Base-by-base conservation (phyloP, 35 echinoderm and acorn worm genomes). In the Anneissia japonica region DNA sequence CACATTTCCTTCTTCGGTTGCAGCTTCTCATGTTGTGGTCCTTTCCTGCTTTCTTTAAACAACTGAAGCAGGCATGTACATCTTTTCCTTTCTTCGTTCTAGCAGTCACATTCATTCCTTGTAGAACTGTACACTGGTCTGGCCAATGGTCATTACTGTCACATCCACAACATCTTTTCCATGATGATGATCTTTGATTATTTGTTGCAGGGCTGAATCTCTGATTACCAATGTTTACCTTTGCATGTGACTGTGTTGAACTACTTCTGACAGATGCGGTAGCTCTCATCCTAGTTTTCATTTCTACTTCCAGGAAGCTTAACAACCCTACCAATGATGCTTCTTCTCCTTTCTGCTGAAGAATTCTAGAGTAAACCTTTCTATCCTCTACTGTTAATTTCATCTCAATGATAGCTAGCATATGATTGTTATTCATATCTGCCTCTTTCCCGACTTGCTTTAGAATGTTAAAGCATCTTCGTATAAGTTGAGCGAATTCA, bases 401-500 rank as follows among this genome's bases (percentile, higher is more conserved):
- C 39, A 39, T 80, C 30, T 88, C 86, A 45, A 87, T 87, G 31
- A 88, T 79, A 30, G 86, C 86, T 40, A 81, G 14, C 39, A 81
- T 73, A 17, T 88, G 34, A 33, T 79, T 34, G 80, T 81, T 51
- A 32, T 79, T 31, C 77, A 83, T 37, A 26, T 84, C 34, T 0
- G 34, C 17, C 0, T 29, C 23, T 29, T 45, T 16, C 0, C 81
- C 73, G 16, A 84, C 74, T 76, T 82, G 80, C 0, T 84, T 89
- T 64, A 75, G 4, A 3, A 31, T 75, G 73, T 89, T 89, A 1
- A 55, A 89, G 73, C 87, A 85, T 17, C 75, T 46, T 64, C 43
- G 35, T 16, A 88, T 30, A 13, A 88, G 86, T 37, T 88, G 76
- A 3, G 46, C 86, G 7, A 88, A 72, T 21, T 90, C 38, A 43